Conservation (phyloP, 2,888 invertebrate genomes). For the Epicampocera succincta region DNA sequence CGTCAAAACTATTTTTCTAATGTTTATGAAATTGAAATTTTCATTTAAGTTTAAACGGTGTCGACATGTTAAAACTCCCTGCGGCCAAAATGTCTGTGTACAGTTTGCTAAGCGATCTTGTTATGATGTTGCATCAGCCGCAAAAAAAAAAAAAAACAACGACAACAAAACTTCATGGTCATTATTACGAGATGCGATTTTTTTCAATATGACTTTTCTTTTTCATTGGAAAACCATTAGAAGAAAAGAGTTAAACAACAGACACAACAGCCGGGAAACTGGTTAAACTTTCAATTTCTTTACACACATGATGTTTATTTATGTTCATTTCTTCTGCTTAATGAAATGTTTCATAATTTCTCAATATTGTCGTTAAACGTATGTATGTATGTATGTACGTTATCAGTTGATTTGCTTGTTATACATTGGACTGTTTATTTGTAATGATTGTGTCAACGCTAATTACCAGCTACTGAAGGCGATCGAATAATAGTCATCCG, state of each 20-base stretch:
- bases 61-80: constrained; percentile 4
- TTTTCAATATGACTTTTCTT: constrained; percentile 47
- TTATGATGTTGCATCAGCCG: constrained; percentile 27
- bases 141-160: no score
- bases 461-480: no score
- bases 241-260: constrained; percentile 44
- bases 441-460: no score
- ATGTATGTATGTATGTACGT: no score
- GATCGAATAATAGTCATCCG: no score
- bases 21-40: no score
- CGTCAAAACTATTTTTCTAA: no score
- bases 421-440: no score
- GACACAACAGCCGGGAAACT: constrained; percentile 31
- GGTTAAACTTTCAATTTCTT: constrained; percentile 66
- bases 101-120: constrained; percentile 43
- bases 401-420: no score
- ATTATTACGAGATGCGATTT: constrained; percentile 41
- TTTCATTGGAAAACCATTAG: constrained; percentile 64
- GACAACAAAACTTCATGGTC: constrained; percentile 49
- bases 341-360: constrained; percentile 45
- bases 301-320: neutral
- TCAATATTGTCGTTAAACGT: constrained; percentile 8
- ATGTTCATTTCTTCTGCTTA: constrained; percentile 21
- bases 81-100: constrained; percentile 10
- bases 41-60: constrained; percentile 26